phyloP scores from a whole-genome alignment of 2,888 invertebrate species.

The Pomacea canaliculata region DNA sequence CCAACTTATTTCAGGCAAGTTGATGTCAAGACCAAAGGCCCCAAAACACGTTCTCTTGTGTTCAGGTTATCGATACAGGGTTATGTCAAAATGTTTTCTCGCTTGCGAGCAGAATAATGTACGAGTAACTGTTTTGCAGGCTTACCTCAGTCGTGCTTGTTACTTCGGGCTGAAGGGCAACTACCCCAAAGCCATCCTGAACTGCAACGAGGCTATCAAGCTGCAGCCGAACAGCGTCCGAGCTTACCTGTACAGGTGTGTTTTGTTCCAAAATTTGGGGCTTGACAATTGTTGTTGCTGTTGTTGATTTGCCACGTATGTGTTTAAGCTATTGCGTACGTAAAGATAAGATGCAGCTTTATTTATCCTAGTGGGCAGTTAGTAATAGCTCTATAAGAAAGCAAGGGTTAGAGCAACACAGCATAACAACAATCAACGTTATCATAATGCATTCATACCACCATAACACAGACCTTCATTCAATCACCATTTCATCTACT shows the following conservation, averaged over 20 bases:
- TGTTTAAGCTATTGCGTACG: background rate
- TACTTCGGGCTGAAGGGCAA: slow-evolving; percentile 66
- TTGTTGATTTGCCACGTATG: background rate
- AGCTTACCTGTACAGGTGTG: slow-evolving; percentile 68
- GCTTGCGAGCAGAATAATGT: too few relatives aligned
- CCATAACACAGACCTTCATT: too few relatives aligned
- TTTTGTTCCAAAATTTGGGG: background rate
- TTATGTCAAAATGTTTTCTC: too few relatives aligned
- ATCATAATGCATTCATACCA: too few relatives aligned
- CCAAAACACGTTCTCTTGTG: too few relatives aligned
- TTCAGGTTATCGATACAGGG: too few relatives aligned
- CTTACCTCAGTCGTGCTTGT: slow-evolving; percentile 68
- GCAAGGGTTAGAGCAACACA: too few relatives aligned
- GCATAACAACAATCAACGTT: too few relatives aligned
- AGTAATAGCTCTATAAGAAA: too few relatives aligned
- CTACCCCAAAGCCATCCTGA: slow-evolving; percentile 69
- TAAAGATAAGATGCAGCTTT: too few relatives aligned
- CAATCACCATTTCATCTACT: too few relatives aligned
- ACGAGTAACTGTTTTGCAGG: slow-evolving; percentile 43
- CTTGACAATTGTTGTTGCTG: background rate
- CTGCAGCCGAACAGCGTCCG: slow-evolving; percentile 68
- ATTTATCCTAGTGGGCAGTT: too few relatives aligned
- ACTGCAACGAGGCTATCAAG: slow-evolving; percentile 70
- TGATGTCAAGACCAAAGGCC: background rate
- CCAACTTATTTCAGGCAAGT: slow-evolving; percentile 64